phyloP scores from a whole-genome alignment of 2,113 vertebrate species.

The Seriola rivoliana region DNA sequence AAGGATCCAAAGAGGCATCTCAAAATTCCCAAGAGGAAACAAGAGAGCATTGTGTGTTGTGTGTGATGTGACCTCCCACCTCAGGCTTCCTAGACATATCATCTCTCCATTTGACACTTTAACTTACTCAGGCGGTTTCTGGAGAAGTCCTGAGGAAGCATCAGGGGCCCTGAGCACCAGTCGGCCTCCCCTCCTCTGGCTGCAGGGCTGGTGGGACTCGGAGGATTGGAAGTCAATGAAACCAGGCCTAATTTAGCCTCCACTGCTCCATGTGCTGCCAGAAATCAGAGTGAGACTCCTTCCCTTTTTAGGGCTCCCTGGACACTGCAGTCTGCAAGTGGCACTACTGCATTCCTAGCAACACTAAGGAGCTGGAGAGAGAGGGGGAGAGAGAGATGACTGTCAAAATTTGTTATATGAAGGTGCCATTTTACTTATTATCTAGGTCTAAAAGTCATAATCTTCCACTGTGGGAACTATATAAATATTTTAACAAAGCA shows the following conservation, averaged over 20 bases:
- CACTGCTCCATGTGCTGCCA: constrained; percentile 70
- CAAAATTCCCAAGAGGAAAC: neutral
- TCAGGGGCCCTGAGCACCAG: constrained; percentile 46
- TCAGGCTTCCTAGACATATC: constrained; percentile 10
- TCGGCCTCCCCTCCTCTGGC: constrained; percentile 49
- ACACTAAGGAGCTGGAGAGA: constrained; percentile 40
- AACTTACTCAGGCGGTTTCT: constrained; percentile 52
- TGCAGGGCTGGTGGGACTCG: constrained; percentile 54
- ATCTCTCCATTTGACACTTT: constrained; percentile 38
- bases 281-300: constrained; percentile 80
- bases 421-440: constrained; percentile 13
- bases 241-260: constrained; percentile 82
- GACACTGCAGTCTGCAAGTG: constrained; percentile 74
- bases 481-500: neutral
- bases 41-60: neutral
- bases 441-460: constrained; percentile 15
- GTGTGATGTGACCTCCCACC: constrained; percentile 8
- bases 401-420: constrained; percentile 6
- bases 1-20: neutral
- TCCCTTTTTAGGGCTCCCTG: constrained; percentile 84
- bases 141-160: constrained; percentile 49
- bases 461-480: neutral
- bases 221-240: constrained; percentile 78
- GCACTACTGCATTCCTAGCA: constrained; percentile 72
- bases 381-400: constrained; percentile 13